Percentiles rank a stretch among this genome's conserved stretches.
Conservation (phyloP, 2,113 vertebrate genomes). For the Nothocercus nigrocapillus region DNA sequence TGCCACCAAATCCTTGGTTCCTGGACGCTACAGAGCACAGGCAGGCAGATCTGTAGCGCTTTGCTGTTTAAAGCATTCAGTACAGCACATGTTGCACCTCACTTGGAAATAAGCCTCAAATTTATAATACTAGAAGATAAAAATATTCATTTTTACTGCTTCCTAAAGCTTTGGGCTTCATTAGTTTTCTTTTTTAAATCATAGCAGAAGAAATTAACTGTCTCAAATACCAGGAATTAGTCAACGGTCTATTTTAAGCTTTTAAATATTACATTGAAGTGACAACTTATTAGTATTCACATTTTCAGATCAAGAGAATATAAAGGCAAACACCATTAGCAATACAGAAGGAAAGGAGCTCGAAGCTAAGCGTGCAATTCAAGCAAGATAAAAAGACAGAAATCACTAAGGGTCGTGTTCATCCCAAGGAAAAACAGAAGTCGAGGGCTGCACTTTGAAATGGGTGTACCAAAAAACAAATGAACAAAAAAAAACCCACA, state of each 20-base stretch:
- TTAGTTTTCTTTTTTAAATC: background rate
- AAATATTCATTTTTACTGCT: background rate
- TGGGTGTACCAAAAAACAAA: background rate
- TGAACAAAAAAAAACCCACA: rapidly evolving
- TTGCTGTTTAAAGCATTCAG: background rate
- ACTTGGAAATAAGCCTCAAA: background rate
- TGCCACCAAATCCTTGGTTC: background rate
- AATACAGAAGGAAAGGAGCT: background rate
- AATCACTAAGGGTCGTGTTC: background rate
- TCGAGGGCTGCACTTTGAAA: background rate
- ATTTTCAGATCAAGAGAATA: background rate
- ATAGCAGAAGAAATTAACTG: background rate
- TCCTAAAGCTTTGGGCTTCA: background rate
- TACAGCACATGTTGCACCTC: background rate
- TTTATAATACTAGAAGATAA: background rate
- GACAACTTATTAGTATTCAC: background rate
- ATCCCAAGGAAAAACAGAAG: background rate
- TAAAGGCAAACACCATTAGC: background rate
- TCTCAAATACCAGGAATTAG: background rate
- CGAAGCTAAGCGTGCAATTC: background rate
- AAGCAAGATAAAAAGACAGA: background rate
- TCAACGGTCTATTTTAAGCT: background rate
- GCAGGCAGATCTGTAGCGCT: background rate
- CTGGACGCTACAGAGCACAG: background rate
- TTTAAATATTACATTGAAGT: background rate